These are phyloP conservation scores for Peromyscus aztecus DNA, from an alignment of 2,797 vertebrate species.

Conservation along the genomic window DNA sequence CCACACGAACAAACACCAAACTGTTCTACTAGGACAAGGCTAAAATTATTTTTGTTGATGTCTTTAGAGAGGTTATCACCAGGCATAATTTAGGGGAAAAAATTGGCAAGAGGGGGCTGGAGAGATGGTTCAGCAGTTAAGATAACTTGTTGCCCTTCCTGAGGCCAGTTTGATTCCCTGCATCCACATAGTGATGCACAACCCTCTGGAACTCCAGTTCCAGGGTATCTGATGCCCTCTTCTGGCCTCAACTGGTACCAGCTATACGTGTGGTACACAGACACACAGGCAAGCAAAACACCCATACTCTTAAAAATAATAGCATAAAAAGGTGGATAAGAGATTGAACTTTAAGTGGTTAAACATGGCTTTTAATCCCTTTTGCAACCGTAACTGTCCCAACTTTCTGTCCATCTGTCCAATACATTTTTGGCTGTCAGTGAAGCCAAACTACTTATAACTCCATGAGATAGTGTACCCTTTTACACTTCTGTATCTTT, in stretches of 20 bases:
- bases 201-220: background rate
- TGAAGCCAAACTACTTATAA: background rate
- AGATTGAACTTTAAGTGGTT: slow-evolving; percentile 49
- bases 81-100: slow-evolving; percentile 33
- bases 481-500: background rate
- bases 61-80: background rate
- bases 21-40: background rate
- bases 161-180: background rate
- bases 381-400: background rate
- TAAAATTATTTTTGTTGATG: background rate
- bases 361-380: background rate
- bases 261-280: background rate
- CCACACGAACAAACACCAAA: background rate
- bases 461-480: background rate
- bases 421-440: slow-evolving; percentile 2
- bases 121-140: background rate
- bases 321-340: background rate
- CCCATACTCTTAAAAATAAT: background rate
- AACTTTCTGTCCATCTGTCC: background rate
- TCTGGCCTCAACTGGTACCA: background rate
- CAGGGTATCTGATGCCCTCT: background rate
- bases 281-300: background rate
- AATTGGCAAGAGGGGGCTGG: no score
- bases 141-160: background rate
- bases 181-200: background rate